Conservation (phyloP, 2,888 invertebrate genomes). For the Sisyra terminalis region DNA sequence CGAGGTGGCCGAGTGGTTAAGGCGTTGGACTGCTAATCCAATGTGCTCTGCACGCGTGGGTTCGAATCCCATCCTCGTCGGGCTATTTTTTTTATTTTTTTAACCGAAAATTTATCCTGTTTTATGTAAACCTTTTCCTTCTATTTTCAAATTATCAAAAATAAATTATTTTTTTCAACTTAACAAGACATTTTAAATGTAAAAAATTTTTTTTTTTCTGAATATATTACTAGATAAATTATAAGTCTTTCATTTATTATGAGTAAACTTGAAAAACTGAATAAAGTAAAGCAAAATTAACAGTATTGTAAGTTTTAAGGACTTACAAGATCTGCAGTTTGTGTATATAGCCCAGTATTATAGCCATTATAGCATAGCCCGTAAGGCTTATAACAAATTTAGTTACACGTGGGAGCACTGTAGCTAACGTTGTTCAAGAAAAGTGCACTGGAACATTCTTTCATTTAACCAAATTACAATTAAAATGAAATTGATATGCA, state of each 20-base stretch:
- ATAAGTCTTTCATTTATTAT: no score
- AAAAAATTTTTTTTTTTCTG: no score
- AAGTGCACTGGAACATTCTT: neutral
- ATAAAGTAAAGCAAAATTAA: no score
- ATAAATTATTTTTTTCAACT: neutral
- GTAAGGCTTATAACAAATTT: neutral
- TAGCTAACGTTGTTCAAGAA: neutral
- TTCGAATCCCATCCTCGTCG: conserved; percentile 43
- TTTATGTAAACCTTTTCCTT: neutral
- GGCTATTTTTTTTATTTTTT: conserved; percentile 11
- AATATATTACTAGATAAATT: no score
- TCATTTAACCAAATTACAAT: neutral
- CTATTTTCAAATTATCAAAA: neutral
- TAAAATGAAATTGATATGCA: conserved; percentile 25
- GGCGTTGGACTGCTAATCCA: conserved; percentile 48
- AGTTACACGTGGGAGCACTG: neutral
- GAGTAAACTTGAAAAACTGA: no score
- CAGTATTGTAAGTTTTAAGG: no score
- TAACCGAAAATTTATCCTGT: no score
- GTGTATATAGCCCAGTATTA: no score
- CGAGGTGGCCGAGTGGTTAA: conserved; percentile 48
- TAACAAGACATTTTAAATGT: neutral
- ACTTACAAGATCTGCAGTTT: no score
- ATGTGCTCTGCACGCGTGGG: conserved; percentile 46
- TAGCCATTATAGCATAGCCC: no score